Evolutionary conservation across 2,113 vertebrate genomes (phyloP).

Genomic region (Channa argus): DNA sequence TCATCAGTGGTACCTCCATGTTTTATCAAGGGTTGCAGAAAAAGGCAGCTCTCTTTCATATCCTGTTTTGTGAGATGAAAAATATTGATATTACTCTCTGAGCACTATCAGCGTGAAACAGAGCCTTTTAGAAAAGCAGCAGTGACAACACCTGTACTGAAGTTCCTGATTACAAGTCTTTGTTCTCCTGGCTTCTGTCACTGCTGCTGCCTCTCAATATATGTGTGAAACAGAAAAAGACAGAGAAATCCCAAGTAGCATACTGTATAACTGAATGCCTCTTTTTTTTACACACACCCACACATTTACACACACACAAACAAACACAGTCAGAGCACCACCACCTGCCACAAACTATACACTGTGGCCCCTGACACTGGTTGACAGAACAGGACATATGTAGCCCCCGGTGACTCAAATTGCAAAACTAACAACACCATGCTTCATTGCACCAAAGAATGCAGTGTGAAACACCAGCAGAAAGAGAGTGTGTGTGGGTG

Average conservation of each 20-base stretch:
- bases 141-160: constrained; percentile 60
- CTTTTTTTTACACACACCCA: constrained; percentile 23
- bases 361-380: constrained; percentile 51
- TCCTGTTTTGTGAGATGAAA: constrained; percentile 75
- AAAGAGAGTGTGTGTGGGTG: constrained; percentile 17
- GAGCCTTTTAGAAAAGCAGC: constrained; percentile 51
- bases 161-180: constrained; percentile 54
- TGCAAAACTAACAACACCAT: constrained; percentile 75
- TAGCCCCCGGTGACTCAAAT: constrained; percentile 75
- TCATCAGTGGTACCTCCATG: constrained; percentile 29
- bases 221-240: constrained; percentile 23
- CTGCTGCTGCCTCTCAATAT: not conserved
- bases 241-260: constrained; percentile 7
- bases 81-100: constrained; percentile 65
- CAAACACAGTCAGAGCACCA: constrained; percentile 25
- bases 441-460: constrained; percentile 67
- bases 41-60: constrained; percentile 66
- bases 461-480: constrained; percentile 58
- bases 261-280: constrained; percentile 17
- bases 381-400: constrained; percentile 76
- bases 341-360: constrained; percentile 69
- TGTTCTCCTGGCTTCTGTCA: constrained; percentile 40
- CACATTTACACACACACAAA: constrained; percentile 10
- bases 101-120: constrained; percentile 63
- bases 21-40: constrained; percentile 49